A percentile compares a stretch with the other conserved stretches of the same genome.
These are phyloP conservation scores for Sebastes fasciatus DNA, from an alignment of 2,113 vertebrate genomes.

Conservation along the genomic window DNA sequence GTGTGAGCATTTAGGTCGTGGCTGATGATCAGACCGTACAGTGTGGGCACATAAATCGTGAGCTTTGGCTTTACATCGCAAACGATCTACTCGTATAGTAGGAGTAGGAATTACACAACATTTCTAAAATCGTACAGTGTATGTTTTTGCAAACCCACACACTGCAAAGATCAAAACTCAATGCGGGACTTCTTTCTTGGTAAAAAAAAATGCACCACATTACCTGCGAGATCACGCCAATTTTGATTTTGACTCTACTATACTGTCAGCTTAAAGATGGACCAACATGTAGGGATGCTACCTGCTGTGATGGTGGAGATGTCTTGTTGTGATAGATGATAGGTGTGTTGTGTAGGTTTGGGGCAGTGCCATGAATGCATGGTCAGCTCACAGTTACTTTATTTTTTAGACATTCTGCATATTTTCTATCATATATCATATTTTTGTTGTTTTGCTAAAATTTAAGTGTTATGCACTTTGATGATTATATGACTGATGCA, in stretches of 20 bases:
- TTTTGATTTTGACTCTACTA: slow-evolving; percentile 3
- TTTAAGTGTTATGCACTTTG: slow-evolving; percentile 6
- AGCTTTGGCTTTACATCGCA: no score
- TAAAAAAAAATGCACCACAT: background rate
- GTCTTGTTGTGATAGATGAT: background rate
- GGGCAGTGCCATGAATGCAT: slow-evolving; percentile 8
- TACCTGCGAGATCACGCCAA: slow-evolving; percentile 4
- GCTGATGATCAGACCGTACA: no score
- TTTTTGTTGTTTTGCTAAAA: background rate
- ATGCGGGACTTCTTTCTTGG: no score
- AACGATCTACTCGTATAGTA: no score
- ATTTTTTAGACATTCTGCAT: background rate
- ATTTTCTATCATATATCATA: background rate
- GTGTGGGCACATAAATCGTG: no score
- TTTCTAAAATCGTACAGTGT: no score
- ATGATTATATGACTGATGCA: background rate
- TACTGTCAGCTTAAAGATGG: background rate
- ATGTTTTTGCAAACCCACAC: background rate
- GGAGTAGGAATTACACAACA: no score
- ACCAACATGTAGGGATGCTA: slow-evolving; percentile 4
- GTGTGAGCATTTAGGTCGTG: no score
- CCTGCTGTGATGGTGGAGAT: background rate
- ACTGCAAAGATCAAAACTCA: background rate
- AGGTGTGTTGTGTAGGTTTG: background rate
- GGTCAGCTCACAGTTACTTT: background rate